These are phyloP conservation scores for Oncorhynchus gorbuscha DNA, from an alignment of 2,113 vertebrate species.

Conservation along the genomic window DNA sequence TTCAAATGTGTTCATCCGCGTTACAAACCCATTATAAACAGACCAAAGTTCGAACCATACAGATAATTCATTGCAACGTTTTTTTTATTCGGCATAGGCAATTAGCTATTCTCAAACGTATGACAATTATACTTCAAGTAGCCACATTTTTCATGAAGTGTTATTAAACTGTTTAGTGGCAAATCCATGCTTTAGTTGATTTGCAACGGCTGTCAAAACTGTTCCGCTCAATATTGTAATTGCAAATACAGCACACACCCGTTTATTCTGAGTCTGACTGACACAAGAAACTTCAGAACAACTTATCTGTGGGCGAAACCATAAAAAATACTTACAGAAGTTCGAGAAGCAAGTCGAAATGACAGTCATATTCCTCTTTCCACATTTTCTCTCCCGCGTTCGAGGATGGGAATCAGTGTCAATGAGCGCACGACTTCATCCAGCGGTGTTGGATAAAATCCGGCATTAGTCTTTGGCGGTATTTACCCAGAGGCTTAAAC, in stretches of 20 bases:
- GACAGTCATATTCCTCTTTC: conserved; percentile 78
- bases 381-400: conserved; percentile 66
- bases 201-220: background rate
- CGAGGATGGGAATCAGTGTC: conserved; percentile 40
- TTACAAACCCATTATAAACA: background rate
- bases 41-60: conserved; percentile 8
- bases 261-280: background rate
- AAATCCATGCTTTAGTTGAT: background rate
- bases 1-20: conserved; percentile 3
- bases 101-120: background rate
- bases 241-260: no score
- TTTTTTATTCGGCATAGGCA: background rate
- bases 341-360: conserved; percentile 77
- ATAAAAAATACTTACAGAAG: conserved; percentile 71
- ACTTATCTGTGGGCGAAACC: background rate
- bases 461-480: conserved; percentile 39
- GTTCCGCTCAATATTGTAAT: background rate
- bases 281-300: background rate
- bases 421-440: conserved; percentile 48
- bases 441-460: conserved; percentile 29
- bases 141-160: background rate
- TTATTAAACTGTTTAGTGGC: no score
- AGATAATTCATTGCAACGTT: background rate
- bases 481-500: conserved; percentile 4
- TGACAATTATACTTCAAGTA: background rate